Conservation (phyloP, 1,140 invertebrate genomes). For the Pogonus chalceus region DNA sequence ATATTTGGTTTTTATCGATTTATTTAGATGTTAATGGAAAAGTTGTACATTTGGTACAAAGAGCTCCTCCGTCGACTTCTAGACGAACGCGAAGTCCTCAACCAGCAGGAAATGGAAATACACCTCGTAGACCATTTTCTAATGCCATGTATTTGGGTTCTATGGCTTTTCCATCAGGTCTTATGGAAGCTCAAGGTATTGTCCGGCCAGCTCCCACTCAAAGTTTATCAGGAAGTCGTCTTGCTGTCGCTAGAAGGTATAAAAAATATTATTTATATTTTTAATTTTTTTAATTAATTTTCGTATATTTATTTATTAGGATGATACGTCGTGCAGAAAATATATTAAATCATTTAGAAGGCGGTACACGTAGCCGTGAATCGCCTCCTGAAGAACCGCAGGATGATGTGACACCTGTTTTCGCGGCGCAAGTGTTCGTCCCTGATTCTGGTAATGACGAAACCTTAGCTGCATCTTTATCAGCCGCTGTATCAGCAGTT, state of each 20-base stretch:
- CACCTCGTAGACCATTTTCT: conserved; percentile 31
- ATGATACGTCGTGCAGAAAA: conserved; percentile 31
- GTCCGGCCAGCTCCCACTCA: conserved; percentile 33
- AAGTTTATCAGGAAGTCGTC: conserved; percentile 35
- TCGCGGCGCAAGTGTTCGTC: conserved; percentile 33
- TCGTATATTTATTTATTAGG: conserved; percentile 12
- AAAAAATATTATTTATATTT: too few relatives aligned
- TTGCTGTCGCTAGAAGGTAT: conserved; percentile 33
- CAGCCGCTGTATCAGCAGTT: conserved; percentile 20
- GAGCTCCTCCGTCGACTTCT: conserved; percentile 52
- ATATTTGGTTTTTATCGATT: conserved; percentile 11
- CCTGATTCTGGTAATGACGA: conserved; percentile 14
- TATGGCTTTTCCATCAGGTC: conserved; percentile 48
- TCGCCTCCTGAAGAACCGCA: conserved; percentile 24
- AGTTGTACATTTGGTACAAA: conserved; percentile 87
- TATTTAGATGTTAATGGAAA: conserved; percentile 78
- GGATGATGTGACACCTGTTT: conserved; percentile 33
- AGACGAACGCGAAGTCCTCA: conserved; percentile 26
- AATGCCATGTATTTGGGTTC: conserved; percentile 54
- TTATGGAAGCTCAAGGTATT: conserved; percentile 43
- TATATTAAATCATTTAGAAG: conserved; percentile 26
- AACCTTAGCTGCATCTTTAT: conserved; percentile 20
- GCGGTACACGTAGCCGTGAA: conserved; percentile 11
- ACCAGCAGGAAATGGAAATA: conserved; percentile 33
- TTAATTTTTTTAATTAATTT: conserved; percentile 3